Percentiles rank a stretch among this genome's conserved stretches.
These are phyloP conservation scores for Hoplostethus atlanticus DNA, from an alignment of 2,797 vertebrate species.

Conservation along the genomic window DNA sequence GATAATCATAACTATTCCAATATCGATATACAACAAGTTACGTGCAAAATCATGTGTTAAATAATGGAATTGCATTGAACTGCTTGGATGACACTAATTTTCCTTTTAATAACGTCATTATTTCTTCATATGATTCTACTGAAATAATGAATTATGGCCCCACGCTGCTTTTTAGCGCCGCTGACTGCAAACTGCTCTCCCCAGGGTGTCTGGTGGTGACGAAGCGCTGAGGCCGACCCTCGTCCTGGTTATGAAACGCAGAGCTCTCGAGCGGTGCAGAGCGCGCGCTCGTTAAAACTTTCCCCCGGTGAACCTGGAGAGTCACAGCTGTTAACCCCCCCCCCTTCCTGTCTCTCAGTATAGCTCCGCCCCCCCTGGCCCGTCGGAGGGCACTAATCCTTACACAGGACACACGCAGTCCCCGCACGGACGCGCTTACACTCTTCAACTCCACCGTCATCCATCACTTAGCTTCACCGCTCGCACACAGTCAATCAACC, in stretches of 20 bases:
- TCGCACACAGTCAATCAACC: not conserved
- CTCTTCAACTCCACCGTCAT: constrained; percentile 14
- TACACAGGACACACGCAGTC: constrained; percentile 11
- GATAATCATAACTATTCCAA: no score
- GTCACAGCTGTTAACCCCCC: constrained; percentile 29
- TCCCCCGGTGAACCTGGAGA: constrained; percentile 44
- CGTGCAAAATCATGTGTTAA: no score
- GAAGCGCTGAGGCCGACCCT: not conserved
- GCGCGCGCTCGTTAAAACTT: not conserved
- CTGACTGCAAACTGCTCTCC: not conserved
- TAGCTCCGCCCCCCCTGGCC: constrained; percentile 16
- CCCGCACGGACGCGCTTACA: constrained; percentile 8
- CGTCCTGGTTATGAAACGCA: constrained; percentile 16
- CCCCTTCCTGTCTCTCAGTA: constrained; percentile 26
- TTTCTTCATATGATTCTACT: no score
- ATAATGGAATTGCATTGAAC: no score
- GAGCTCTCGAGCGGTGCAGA: constrained; percentile 13
- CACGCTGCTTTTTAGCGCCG: not conserved
- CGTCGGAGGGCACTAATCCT: constrained; percentile 21
- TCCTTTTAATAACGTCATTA: no score
- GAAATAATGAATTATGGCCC: no score
- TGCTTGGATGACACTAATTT: no score
- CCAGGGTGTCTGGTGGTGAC: constrained; percentile 8
- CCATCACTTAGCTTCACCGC: not conserved
- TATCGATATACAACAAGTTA: no score